Evolutionary conservation across 2,888 invertebrate genomes (phyloP), one percentile per base, ranked within the genome.

Genomic region (Pherbina coryleti): DNA sequence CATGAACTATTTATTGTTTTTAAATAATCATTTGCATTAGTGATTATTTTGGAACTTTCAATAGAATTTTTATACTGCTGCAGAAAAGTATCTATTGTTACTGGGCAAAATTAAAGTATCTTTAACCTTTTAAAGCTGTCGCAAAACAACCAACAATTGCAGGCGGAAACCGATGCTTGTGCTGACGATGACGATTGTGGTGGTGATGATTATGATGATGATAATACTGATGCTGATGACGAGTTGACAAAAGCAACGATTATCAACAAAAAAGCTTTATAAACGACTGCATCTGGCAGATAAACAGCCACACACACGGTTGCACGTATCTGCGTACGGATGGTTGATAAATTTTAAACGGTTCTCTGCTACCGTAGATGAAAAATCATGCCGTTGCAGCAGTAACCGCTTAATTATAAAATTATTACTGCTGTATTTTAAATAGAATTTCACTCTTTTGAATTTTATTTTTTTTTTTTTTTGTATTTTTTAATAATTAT

Each of bases 91-190:
- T 67, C 11, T 28, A 31, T 73, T 73, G 28, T 60, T 57, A 11
- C 28, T 44, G n/a, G 4, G 19, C 11, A 9, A 22, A 11, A 57
- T 22, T 57, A 3, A 11, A 14, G 28, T 60, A 28, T 19, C 28
- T 60, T 25, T 28, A 60, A 28, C 17, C 19, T 2, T 55, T 25
- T 60, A 4, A 28, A 22, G 0, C 0, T 28, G 60, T 19, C 9
- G 1, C 28, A 60, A 60, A 60, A 4, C 25, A 5, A 25, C 8
- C 14, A 66, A 69, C 22, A 78, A 79, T 79, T 77, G 75, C 75
- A 76, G 79, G 81, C 84, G 84, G 84, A 84, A 84, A 84, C 84
- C 72, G 81, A 82, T 81, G 82, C 84, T 84, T 83, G 82, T 62
- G 81, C 80, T 76, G 69, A 49, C 69, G 69, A 14, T 25, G 69